Percentiles rank a stretch among this genome's conserved stretches.
phyloP scores from a whole-genome alignment of 2,797 vertebrate genomes.

The Geotrypetes seraphini region DNA sequence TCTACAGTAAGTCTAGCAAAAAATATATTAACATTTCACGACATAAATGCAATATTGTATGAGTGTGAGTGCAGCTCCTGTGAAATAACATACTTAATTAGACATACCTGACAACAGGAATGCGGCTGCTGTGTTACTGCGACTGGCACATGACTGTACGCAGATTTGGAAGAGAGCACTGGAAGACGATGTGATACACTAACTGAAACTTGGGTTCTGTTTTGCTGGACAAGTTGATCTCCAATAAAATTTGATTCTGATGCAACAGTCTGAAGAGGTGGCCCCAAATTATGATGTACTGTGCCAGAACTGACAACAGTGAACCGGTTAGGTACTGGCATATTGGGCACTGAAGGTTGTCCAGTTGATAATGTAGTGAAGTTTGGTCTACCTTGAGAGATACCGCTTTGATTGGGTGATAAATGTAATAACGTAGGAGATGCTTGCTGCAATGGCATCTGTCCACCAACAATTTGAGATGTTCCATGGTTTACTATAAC shows the following conservation, averaged over 20 bases:
- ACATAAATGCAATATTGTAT: not conserved
- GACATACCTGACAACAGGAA: slow-evolving; percentile 55
- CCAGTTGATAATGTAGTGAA: slow-evolving; percentile 38
- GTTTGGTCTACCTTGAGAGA: slow-evolving; percentile 54
- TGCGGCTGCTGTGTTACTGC: slow-evolving; percentile 46
- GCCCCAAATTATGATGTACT: slow-evolving; percentile 41
- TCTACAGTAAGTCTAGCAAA: too few relatives aligned
- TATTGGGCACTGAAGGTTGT: slow-evolving; percentile 54
- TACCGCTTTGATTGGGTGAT: slow-evolving; percentile 60
- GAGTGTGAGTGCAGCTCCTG: not conserved
- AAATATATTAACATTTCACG: not conserved
- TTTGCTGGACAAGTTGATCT: slow-evolving; percentile 49
- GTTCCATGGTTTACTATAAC: slow-evolving; percentile 82
- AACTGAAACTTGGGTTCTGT: slow-evolving; percentile 52
- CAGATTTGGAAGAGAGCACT: slow-evolving; percentile 70
- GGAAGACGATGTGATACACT: slow-evolving; percentile 75
- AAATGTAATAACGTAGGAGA: slow-evolving; percentile 67
- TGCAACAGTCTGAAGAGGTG: slow-evolving; percentile 44
- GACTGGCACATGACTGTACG: slow-evolving; percentile 54
- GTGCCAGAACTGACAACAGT: slow-evolving; percentile 69
- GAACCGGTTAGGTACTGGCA: slow-evolving; percentile 61
- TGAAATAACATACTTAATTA: not conserved
- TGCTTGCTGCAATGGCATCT: slow-evolving; percentile 60
- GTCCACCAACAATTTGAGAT: slow-evolving; percentile 63
- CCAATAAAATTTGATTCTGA: slow-evolving; percentile 45